Evolutionary conservation across 2,113 vertebrate genomes (phyloP).

Genomic region (Crotalus helleri): DNA sequence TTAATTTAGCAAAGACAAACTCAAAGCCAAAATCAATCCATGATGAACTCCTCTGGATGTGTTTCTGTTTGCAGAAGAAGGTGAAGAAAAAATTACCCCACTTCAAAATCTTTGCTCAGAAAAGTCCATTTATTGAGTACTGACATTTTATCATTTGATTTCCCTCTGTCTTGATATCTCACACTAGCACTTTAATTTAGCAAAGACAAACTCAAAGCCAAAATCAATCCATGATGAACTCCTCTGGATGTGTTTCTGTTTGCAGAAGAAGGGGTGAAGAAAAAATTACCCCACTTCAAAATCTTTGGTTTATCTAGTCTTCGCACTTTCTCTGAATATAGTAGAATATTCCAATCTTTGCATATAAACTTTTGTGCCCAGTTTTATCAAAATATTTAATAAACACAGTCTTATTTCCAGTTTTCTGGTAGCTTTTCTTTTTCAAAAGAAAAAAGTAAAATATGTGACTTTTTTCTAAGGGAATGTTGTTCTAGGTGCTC

Average conservation of each 20-base stretch:
- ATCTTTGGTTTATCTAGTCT: not conserved
- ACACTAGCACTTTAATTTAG: not conserved
- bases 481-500: not conserved
- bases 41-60: not conserved
- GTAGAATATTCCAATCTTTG: not conserved
- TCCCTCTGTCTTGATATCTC: not conserved
- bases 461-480: not conserved
- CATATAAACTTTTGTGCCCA: not conserved
- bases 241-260: not conserved
- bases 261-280: not conserved
- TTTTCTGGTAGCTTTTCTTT: not conserved
- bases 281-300: not conserved
- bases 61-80: not conserved
- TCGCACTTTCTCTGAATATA: not conserved
- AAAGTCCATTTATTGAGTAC: not conserved
- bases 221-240: not conserved
- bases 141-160: not conserved
- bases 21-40: not conserved
- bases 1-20: not conserved
- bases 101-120: not conserved
- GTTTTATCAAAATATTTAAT: not conserved
- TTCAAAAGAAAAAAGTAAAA: not conserved
- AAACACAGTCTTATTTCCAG: not conserved
- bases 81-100: no score
- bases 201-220: not conserved